Conservation (phyloP, 1,140 invertebrate genomes). For the Asobara japonica region DNA sequence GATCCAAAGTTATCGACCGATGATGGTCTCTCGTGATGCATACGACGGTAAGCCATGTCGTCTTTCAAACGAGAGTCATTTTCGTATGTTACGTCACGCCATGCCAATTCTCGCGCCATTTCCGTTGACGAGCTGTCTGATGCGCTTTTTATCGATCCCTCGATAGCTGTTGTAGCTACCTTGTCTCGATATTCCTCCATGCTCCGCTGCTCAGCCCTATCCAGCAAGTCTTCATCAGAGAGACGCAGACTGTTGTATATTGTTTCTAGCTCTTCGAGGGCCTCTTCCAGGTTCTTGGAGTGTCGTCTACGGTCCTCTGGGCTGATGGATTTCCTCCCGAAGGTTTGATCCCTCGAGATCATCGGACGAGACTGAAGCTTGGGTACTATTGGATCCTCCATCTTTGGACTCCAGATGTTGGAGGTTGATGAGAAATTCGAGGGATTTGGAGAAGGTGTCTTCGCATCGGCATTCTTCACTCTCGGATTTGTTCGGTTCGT, state of each 20-base stretch:
- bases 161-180: constrained; percentile 23
- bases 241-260: constrained; percentile 87
- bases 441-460: constrained; percentile 11
- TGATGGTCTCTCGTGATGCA: constrained; percentile 69
- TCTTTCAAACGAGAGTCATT: constrained; percentile 68
- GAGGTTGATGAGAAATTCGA: not conserved
- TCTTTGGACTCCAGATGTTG: not conserved
- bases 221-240: constrained; percentile 83
- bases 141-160: constrained; percentile 30
- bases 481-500: constrained; percentile 24
- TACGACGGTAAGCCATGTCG: constrained; percentile 82
- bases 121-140: constrained; percentile 42
- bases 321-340: not conserved
- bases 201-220: constrained; percentile 80
- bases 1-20: constrained; percentile 66
- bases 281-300: constrained; percentile 85
- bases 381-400: constrained; percentile 15
- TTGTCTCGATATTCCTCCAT: constrained; percentile 60
- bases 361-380: not conserved
- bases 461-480: not conserved
- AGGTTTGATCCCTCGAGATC: constrained; percentile 6
- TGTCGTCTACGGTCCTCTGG: constrained; percentile 62
- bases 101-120: constrained; percentile 4
- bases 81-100: not conserved
- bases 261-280: constrained; percentile 86